Base-by-base conservation (phyloP, 2,113 vertebrate species). In the Chamaetylas fuelleborni region DNA sequence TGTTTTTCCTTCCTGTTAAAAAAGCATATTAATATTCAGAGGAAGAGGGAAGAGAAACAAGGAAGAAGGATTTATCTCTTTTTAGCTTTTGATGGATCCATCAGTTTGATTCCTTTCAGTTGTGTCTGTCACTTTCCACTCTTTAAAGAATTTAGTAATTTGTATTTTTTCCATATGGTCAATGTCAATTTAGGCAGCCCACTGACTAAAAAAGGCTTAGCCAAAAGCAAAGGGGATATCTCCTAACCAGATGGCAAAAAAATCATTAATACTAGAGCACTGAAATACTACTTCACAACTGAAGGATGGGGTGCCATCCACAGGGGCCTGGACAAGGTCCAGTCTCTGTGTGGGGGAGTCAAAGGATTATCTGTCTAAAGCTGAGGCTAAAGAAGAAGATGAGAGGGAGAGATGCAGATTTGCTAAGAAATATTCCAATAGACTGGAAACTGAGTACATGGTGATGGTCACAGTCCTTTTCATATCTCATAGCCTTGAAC, bases 111-210 rank as follows among this genome's bases (percentile, higher is more conserved):
- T 94, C 11, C 22, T 81, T 66, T 88, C 60, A 34, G 19, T 69
- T 73, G 19, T 33, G 54, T 16, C 54, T 61, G 18, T 73, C 57
- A 76, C 22, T 69, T 31, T 80, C 22, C 24, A 61, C 40, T 79
- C 29, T 60, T 84, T 36, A 31, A 76, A 70, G 48, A 74, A 67
- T 69, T 64, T n/a, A 88, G 38, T 53, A 0, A 4, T 66, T 53
- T 0, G 0, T 80, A 33, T 3, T 34, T 74, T 81, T 82, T 79
- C n/a, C 74, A 57, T 50, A n/a, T 57, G 40, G 45, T 61, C 0
- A 5, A 14, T 64, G 28, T 47, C 85, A 69, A 20, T 14, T 69
- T 58, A 69, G 42, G 50, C 42, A 80, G 20, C 25, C 31, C 5
- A 2, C 19, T 62, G 43, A 47, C 69, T 54, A 45, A 15, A 81